Base-by-base conservation (phyloP, 2,113 vertebrate species). In the Pteronura brasiliensis region DNA sequence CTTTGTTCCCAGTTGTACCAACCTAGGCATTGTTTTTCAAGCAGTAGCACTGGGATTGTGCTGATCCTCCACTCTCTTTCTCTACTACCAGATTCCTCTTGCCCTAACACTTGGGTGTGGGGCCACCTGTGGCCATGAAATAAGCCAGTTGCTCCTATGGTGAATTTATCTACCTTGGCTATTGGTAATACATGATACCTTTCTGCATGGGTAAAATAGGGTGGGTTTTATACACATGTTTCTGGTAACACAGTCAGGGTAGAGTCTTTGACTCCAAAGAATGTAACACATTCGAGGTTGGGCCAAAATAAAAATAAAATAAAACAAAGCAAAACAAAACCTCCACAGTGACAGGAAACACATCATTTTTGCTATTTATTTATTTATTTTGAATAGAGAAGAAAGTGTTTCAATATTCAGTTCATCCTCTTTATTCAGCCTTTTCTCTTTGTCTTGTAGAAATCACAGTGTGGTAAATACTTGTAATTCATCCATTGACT, bases 401-500 rank as follows among this genome's bases (percentile, higher is more conserved):
- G 86, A 76, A 95, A 84, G 15, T 34, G 80, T 81, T 67, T 83
- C 29, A 55, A 42, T 57, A 83, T 42, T 74, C 83, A 14, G 20
- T 90, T 96, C 34, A 34, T 90, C 87, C 80, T 90, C 61, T 87
- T 90, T 84, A 55, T 85, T 84, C 84, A 85, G 14, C 29, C 55
- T 72, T 57, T 15, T 63, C 17, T 47, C 67, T 95, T 74, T 83
- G 69, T 67, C 77, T 61, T 18, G 31, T 11, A 86, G 87, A 90
- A 86, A 94, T 85, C 25, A 29, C 71, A 55, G 10, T 31, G 25
- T 71, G 77, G 27, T 14, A 31, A 96, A 71, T 65, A 34, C 81
- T 95, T 96, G 29, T 2, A 86, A 91, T 86, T 92, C 91, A 94
- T 52, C 55, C 52, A 67, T 18, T 89, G 90, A 87, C 74, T 89